Conservation (phyloP, 2,888 invertebrate species). For the Ypsolopha scabrella region DNA sequence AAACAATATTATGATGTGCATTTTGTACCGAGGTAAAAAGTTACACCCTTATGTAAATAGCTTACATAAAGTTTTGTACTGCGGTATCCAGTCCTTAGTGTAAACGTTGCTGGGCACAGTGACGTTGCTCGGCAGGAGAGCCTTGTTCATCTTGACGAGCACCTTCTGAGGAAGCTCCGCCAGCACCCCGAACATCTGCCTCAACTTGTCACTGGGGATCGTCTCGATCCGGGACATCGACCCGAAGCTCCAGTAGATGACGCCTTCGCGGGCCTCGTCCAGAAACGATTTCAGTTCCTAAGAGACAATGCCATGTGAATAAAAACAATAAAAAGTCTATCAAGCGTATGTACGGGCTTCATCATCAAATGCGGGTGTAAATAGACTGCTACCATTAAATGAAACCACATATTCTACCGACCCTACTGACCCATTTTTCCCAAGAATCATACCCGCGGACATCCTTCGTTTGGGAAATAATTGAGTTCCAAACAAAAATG, state of each 20-base stretch:
- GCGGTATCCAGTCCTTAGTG: constrained; percentile 67
- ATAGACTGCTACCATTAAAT: too few relatives aligned
- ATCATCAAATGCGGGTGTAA: too few relatives aligned
- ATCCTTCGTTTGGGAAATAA: too few relatives aligned
- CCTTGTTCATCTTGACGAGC: constrained; percentile 65
- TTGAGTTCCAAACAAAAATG: too few relatives aligned
- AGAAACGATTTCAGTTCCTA: constrained; percentile 53
- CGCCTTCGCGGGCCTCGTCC: constrained; percentile 55
- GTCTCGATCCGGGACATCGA: constrained; percentile 70
- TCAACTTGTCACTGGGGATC: constrained; percentile 52
- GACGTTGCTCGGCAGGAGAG: constrained; percentile 48
- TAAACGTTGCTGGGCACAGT: constrained; percentile 61
- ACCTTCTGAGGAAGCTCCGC: constrained; percentile 64
- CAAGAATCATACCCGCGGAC: too few relatives aligned
- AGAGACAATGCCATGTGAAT: constrained; percentile 1
- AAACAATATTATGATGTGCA: too few relatives aligned
- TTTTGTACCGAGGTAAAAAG: too few relatives aligned
- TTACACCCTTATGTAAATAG: constrained; percentile 10
- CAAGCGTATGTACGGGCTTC: too few relatives aligned
- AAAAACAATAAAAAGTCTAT: not conserved
- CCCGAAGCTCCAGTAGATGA: constrained; percentile 72
- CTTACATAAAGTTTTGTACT: constrained; percentile 66
- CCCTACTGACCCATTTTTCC: too few relatives aligned
- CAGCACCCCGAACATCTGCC: constrained; percentile 59
- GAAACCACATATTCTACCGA: too few relatives aligned